Evolutionary conservation across 2,888 invertebrate species (phyloP).

Genomic region (Sesamia inferens): DNA sequence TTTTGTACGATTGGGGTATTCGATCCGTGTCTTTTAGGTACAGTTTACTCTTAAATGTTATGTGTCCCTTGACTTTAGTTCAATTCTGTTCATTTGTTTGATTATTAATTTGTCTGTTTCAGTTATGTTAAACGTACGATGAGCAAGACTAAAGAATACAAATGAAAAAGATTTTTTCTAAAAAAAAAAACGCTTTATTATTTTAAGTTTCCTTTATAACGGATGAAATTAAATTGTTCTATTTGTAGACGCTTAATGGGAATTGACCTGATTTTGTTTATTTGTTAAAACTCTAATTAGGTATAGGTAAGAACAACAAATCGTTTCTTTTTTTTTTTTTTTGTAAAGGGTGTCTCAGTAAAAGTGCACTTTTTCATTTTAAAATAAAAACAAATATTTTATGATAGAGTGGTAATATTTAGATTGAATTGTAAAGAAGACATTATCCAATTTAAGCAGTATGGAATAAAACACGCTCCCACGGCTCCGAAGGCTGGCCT

Average conservation of each 20-base stretch:
- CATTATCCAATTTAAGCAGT: too few species aligned
- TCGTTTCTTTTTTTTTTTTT: too few species aligned
- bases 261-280: background rate
- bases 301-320: too few species aligned
- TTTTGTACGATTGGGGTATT: conserved; percentile 42
- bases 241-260: background rate
- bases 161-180: background rate
- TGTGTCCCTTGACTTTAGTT: background rate
- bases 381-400: too few species aligned
- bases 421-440: too few species aligned
- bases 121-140: background rate
- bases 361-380: too few species aligned
- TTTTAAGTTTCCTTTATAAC: background rate
- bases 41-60: conserved; percentile 19
- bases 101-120: background rate
- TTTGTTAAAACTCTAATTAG: background rate
- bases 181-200: background rate
- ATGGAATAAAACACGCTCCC: too few species aligned
- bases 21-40: conserved; percentile 32
- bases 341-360: too few species aligned
- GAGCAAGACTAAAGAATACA: background rate
- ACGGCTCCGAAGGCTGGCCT: too few species aligned
- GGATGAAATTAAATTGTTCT: background rate
- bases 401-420: too few species aligned
- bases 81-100: background rate